Evolutionary conservation across 2,797 vertebrate genomes (phyloP).

Genomic region (Melanotaenia trifasciata): DNA sequence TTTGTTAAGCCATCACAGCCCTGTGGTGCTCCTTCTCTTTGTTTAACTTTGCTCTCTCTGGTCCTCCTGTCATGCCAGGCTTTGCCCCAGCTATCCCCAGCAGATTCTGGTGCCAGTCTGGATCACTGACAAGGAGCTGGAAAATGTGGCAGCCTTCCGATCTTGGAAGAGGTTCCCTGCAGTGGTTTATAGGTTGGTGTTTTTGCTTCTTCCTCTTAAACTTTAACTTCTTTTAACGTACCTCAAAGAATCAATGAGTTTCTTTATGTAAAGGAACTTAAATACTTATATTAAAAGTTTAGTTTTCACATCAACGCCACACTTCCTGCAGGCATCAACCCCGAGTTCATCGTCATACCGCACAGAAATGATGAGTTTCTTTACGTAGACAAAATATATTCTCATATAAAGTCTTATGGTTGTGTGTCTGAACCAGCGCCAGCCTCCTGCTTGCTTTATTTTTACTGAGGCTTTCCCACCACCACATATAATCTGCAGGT

Average conservation of each 20-base stretch:
- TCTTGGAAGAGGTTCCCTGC: conserved; percentile 98
- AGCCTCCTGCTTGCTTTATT: not conserved
- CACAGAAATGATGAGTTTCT: conserved; percentile 9
- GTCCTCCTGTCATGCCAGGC: conserved; percentile 76
- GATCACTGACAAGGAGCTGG: conserved; percentile 98
- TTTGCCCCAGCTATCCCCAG: conserved; percentile 96
- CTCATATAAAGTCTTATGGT: conserved; percentile 20
- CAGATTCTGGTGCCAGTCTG: conserved; percentile 96
- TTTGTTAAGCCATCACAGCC: conserved; percentile 53
- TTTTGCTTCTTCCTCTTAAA: conserved; percentile 59
- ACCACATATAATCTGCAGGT: not conserved
- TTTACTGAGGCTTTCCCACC: not conserved
- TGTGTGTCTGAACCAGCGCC: not conserved
- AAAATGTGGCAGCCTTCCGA: conserved; percentile 95
- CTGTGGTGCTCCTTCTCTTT: conserved; percentile 11
- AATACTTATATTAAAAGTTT: conserved; percentile 15
- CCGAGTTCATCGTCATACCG: not conserved
- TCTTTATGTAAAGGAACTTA: conserved; percentile 1
- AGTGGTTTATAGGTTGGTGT: conserved; percentile 92
- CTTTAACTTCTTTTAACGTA: not conserved
- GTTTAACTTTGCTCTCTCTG: conserved; percentile 34
- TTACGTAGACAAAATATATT: conserved; percentile 2
- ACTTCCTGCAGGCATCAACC: not conserved
- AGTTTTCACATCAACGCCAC: conserved; percentile 3
- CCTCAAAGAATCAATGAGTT: conserved; percentile 5